Evolutionary conservation across 92 coral and sea anemone genomes (phyloP).

Genomic region (Palythoa heliodiscus): DNA sequence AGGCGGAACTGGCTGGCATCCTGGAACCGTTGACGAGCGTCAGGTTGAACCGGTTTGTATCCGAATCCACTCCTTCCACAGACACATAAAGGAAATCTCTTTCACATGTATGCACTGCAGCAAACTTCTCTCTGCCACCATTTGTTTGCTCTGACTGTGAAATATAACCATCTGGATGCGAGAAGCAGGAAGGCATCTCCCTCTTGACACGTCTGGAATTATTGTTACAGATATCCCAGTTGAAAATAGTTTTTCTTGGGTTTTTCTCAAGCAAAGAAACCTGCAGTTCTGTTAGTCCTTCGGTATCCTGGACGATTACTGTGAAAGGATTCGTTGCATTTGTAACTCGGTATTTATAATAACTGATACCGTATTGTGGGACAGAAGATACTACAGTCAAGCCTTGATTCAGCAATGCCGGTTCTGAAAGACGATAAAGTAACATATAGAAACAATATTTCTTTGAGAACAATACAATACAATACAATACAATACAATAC

Average conservation of each 20-base stretch:
- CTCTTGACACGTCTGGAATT: background rate
- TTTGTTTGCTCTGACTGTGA: background rate
- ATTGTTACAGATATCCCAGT: conserved; percentile 46
- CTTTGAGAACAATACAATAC: background rate
- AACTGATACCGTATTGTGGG: conserved; percentile 40
- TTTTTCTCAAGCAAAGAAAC: conserved; percentile 52
- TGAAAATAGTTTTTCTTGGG: conserved; percentile 47
- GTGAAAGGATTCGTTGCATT: conserved; percentile 36
- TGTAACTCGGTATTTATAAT: conserved; percentile 51
- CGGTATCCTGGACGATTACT: conserved; percentile 24
- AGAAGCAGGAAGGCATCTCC: conserved; percentile 11
- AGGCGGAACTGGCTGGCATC: background rate
- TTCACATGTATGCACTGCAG: conserved; percentile 35
- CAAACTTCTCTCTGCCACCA: background rate
- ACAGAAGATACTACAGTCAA: conserved; percentile 36
- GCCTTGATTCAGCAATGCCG: conserved; percentile 58
- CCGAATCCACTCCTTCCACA: conserved; percentile 52
- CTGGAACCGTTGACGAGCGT: conserved; percentile 49
- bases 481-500: too few relatives aligned
- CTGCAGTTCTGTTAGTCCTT: conserved; percentile 46
- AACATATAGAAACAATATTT: background rate
- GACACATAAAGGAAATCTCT: conserved; percentile 58
- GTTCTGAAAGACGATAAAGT: conserved; percentile 44
- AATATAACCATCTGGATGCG: conserved; percentile 34
- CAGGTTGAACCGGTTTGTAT: conserved; percentile 53